Base-by-base conservation (phyloP, 2,113 vertebrate genomes). In the Rhinolophus sinicus region DNA sequence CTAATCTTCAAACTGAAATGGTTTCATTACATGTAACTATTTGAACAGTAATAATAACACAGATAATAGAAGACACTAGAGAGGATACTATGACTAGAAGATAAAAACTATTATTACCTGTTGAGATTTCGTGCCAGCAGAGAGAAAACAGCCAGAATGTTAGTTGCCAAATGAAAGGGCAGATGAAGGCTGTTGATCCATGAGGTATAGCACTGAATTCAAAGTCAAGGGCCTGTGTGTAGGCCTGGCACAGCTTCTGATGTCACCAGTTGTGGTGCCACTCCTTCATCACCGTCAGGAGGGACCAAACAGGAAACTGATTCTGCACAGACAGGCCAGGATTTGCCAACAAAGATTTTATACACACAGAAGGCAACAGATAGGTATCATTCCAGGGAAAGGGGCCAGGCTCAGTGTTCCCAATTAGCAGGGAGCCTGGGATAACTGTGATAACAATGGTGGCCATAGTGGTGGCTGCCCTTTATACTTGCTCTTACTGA, bases 281-380 rank as follows among this genome's bases (percentile, higher is more conserved):
- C 47, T 75, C 67, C 28, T 35, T 89, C 13, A 16, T 56, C 44
- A 38, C 40, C 24, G 58, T 50, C 38, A 50, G 16, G 35, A 89
- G 50, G 56, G 50, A 90, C 26, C 13, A 81, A 40, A 75, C 10
- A 54, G 67, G 76, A 70, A 94, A 67, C 11, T 8, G 60, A 62
- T 91, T 56, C n/a, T 94, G 24, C 56, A 80, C 22, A 91, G 33
- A n/a, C 60, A 77, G n/a, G 47, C 54, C 70, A 70, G 56, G 44
- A 69, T 89, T 89, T 89, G 47, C 40, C 67, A 92, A 54, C n/a
- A 88, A 62, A 64, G 56, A 88, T 26, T 52, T 93, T 38, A 69
- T 3, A 58, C 21, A 38, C n/a, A 73, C 1, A 54, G 14, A 82
- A 47, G 65, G 69, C 58, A 67, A 52, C 4, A 35, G 40, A 33